phyloP scores from a whole-genome alignment of 2,797 vertebrate genomes.

The Myioborus melanocephalus region DNA sequence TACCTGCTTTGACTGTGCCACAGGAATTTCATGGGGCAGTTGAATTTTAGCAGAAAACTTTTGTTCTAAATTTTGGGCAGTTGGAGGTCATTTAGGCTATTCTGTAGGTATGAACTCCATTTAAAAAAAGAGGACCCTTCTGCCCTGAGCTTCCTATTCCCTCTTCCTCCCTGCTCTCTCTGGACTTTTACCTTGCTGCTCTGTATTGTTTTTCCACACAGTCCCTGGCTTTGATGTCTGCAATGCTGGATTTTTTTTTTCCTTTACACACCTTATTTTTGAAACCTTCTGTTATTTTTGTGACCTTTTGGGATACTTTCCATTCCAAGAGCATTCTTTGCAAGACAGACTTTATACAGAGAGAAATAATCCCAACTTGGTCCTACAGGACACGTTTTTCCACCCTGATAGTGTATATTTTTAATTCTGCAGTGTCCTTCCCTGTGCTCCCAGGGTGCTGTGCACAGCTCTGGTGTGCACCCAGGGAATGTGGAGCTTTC shows the following conservation, averaged over 20 bases:
- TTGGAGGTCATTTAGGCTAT: not conserved
- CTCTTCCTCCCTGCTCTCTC: not conserved
- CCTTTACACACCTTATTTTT: not conserved
- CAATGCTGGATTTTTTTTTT: not conserved
- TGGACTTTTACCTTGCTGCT: not conserved
- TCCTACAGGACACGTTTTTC: not conserved
- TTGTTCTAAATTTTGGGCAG: not conserved
- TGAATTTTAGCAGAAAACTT: not conserved
- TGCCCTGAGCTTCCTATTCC: not conserved
- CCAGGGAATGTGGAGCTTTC: not conserved
- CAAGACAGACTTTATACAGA: not conserved
- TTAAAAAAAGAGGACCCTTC: not conserved
- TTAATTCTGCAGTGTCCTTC: not conserved
- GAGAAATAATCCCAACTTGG: not conserved
- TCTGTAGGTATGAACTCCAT: not conserved
- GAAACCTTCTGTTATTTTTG: not conserved
- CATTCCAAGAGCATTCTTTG: not conserved
- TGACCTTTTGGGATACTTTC: not conserved
- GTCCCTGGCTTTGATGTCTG: not conserved
- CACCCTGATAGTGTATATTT: not conserved
- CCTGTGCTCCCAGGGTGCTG: rapidly evolving
- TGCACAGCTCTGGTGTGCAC: not conserved
- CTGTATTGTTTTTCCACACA: not conserved
- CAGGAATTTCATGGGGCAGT: not conserved
- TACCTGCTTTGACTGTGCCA: not conserved